Evolutionary conservation across 1,140 invertebrate genomes (phyloP), one percentile per base, ranked within the genome.

Genomic region (Brachionus paranguensis): DNA sequence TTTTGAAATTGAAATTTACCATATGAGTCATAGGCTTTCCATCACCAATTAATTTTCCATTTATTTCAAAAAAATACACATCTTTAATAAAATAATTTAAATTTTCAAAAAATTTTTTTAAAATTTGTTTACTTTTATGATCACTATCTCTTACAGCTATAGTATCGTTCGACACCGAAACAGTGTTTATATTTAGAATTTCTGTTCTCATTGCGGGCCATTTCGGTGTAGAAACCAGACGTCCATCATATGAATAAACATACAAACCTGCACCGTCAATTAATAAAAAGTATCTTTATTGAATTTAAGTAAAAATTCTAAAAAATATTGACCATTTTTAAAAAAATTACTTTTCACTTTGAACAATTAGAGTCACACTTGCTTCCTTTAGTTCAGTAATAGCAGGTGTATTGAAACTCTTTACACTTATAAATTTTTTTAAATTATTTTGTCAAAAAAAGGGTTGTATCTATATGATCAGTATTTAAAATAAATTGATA

Each of bases 331-430:
- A 37, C 33, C 6, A 33, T 12, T 29, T 70, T 29, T 1, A 24
- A 33, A 78, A 4, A 60, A 87, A 88, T 88, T 90, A 95, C 94
- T 93, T 95, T 89, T 96, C 93, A 70, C 93, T 92, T 85, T 96
- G 91, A 53, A 95, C 89, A 50, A 96, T 93, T 85, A 95, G 91
- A 86, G 92, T 93, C 0, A 96, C 93, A 85, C 92, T 92, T 1
- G 93, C 93, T 85, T 92, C 92, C 89, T 95, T 92, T 70, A 92
- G 85, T 84, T 92, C 92, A 87, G 92, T 90, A 76, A 92, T 91
- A 6, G 93, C 93, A 10, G 95, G 95, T 11, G 95, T 96, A 88
- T 96, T 97, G 93, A 95, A 95, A 86, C 95, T 96, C 33, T 90
- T 93, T 0, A 93, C 91, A 45, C 93, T 94, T 85, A 85, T 85